Conservation (phyloP, 1,140 invertebrate genomes). For the Onthophagus taurus region DNA sequence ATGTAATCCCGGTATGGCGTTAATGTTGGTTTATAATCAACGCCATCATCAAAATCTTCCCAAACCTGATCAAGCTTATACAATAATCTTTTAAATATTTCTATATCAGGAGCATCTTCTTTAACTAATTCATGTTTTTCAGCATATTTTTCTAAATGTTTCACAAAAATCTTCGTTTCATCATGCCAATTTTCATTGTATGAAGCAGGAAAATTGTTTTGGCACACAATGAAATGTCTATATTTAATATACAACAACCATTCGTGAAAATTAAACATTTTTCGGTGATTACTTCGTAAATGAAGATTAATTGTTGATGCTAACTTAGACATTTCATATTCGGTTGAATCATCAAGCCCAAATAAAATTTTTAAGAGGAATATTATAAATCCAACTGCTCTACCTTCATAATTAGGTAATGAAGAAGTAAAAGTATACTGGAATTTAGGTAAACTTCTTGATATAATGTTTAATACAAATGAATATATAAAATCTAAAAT, state of each 20-base stretch:
- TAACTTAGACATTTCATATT: conserved; percentile 46
- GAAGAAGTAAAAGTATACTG: conserved; percentile 9
- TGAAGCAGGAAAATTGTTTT: conserved; percentile 44
- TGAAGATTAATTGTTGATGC: conserved; percentile 39
- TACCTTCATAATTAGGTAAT: conserved; percentile 51
- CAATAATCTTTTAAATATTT: conserved; percentile 17
- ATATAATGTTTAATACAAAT: conserved; percentile 21
- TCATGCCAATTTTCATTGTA: conserved; percentile 15
- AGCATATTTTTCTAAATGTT: conserved; percentile 21
- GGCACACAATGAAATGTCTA: conserved; percentile 42
- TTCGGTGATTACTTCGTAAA: conserved; percentile 24
- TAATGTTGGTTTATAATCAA: conserved; percentile 18
- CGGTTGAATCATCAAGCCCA: conserved; percentile 52
- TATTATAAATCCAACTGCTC: conserved; percentile 52
- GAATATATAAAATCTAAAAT: conserved; percentile 10
- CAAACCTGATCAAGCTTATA: conserved; percentile 16
- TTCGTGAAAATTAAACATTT: conserved; percentile 50
- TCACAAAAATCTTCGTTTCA: conserved; percentile 17
- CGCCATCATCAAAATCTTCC: background rate
- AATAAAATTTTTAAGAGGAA: conserved; percentile 52
- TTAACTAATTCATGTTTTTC: conserved; percentile 17
- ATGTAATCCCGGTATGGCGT: conserved; percentile 23
- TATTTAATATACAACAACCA: conserved; percentile 55
- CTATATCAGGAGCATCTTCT: conserved; percentile 16
- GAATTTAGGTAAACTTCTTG: conserved; percentile 20